Evolutionary conservation across 1,140 invertebrate species (phyloP).

Genomic region (Nebria ingens): DNA sequence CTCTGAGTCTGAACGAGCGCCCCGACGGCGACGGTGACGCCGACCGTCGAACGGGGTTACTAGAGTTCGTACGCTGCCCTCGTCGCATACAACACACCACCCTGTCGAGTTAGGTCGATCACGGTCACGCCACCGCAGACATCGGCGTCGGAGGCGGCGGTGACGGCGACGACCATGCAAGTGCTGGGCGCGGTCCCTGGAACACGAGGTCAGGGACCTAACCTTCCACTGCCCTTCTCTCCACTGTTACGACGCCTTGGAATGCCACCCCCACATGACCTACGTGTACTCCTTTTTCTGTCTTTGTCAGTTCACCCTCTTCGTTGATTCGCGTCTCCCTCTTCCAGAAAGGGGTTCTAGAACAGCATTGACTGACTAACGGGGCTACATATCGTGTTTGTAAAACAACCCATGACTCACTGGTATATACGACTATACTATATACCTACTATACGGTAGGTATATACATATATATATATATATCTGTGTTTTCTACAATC

Average conservation of each 20-base stretch:
- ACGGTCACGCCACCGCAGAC: no score
- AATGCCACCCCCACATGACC: not conserved
- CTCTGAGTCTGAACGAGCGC: not conserved
- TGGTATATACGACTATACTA: no score
- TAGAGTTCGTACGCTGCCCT: not conserved
- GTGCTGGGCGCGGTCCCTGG: not conserved
- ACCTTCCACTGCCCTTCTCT: not conserved
- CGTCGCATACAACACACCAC: no score
- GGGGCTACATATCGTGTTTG: no score
- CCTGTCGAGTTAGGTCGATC: not conserved
- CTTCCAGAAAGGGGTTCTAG: no score
- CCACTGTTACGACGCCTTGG: not conserved
- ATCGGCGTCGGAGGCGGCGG: not conserved
- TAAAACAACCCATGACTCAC: no score
- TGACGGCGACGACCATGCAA: not conserved
- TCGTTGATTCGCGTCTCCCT: not conserved
- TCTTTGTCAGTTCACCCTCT: not conserved
- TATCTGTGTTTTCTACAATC: no score
- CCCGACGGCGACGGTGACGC: not conserved
- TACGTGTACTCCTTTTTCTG: not conserved
- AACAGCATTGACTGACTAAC: no score
- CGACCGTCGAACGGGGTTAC: not conserved
- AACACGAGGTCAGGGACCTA: slow-evolving; percentile 6
- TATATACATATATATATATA: no score
- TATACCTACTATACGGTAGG: no score